Evolutionary conservation across 1,140 invertebrate genomes (phyloP).

Genomic region (Tetramorium simillimum): DNA sequence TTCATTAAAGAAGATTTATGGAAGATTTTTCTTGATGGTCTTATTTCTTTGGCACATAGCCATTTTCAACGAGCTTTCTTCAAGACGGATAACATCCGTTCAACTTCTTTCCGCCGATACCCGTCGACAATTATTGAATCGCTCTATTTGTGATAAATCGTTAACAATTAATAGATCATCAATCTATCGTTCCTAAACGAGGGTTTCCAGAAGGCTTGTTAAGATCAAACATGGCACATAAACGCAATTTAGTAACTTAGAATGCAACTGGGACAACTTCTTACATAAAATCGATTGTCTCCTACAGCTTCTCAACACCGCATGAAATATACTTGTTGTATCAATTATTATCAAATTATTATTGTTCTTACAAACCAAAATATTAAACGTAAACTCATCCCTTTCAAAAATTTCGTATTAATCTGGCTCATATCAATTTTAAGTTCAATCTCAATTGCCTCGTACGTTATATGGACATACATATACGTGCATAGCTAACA

Average conservation of each 20-base stretch:
- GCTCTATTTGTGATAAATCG: not conserved
- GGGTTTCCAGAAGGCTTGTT: not conserved
- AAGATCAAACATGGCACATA: not conserved
- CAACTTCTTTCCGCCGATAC: not conserved
- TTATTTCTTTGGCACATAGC: constrained; percentile 19
- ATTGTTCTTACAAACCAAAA: not conserved
- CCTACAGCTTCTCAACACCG: not conserved
- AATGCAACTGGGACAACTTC: constrained; percentile 36
- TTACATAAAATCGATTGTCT: constrained; percentile 18
- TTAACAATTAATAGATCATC: constrained; percentile 16
- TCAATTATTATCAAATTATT: constrained; percentile 36
- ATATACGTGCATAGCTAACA: not conserved
- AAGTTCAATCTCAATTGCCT: not conserved
- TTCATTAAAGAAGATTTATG: constrained; percentile 37
- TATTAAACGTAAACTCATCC: not conserved
- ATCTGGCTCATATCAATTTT: not conserved
- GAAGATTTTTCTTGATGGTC: not conserved
- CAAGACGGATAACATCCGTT: constrained; percentile 14
- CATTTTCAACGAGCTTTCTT: constrained; percentile 38
- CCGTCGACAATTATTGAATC: constrained; percentile 21
- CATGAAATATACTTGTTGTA: not conserved
- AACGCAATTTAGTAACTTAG: not conserved
- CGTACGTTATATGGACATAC: not conserved
- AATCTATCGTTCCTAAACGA: not conserved
- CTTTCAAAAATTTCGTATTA: not conserved